Evolutionary conservation across 2,113 vertebrate species (phyloP).

Genomic region (Thomomys bottae): DNA sequence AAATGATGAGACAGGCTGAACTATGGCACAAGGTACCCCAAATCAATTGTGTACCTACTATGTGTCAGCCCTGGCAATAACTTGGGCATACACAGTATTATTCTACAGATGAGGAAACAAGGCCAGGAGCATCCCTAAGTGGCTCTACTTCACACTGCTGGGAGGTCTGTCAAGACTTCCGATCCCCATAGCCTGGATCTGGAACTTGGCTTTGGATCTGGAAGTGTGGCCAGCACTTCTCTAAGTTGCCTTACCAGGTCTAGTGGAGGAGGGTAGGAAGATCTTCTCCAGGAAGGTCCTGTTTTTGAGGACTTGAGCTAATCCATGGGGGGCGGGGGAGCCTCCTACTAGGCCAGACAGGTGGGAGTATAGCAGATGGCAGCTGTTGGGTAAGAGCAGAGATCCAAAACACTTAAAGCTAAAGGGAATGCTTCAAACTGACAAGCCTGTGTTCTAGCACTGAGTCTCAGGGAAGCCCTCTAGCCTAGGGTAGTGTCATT

Average conservation of each 20-base stretch:
- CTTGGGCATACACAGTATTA: background rate
- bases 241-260: background rate
- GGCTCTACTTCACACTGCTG: background rate
- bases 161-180: background rate
- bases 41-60: accelerated
- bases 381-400: background rate
- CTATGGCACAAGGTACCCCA: background rate
- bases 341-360: background rate
- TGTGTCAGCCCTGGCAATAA: background rate
- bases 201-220: background rate
- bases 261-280: background rate
- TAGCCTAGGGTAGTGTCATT: background rate
- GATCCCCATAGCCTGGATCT: background rate
- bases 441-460: too few relatives aligned
- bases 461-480: background rate
- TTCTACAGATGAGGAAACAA: background rate
- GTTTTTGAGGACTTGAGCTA: background rate
- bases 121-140: background rate
- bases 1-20: background rate
- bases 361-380: accelerated
- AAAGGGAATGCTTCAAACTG: too few relatives aligned
- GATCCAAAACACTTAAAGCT: too few relatives aligned
- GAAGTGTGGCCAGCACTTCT: background rate
- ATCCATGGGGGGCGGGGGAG: background rate
- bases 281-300: background rate